Percentiles rank a stretch among this genome's conserved stretches.
These are phyloP conservation scores for Nineta flava DNA, from an alignment of 2,888 invertebrate species.

Conservation along the genomic window DNA sequence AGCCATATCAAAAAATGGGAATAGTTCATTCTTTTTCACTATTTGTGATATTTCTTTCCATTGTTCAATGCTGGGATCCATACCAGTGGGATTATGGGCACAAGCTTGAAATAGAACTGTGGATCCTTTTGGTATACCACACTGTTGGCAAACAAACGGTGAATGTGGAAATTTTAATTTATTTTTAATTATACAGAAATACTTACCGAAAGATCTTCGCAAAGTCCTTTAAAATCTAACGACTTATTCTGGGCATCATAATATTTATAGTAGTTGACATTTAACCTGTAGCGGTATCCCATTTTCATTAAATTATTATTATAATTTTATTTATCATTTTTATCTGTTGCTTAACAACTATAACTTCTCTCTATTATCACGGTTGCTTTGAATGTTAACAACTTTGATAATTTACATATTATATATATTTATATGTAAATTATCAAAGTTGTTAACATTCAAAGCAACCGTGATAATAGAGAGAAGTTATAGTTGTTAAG, in stretches of 20 bases:
- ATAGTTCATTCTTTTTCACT: slow-evolving; percentile 64
- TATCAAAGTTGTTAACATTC: no score
- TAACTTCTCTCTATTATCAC: no score
- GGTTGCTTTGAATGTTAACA: no score
- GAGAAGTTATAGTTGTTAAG: no score
- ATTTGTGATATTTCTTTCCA: slow-evolving; percentile 78
- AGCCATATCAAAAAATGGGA: slow-evolving; percentile 96
- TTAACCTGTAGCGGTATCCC: no score
- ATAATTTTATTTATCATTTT: no score
- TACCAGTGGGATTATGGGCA: slow-evolving; percentile 96
- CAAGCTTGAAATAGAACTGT: slow-evolving; percentile 90
- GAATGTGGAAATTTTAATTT: slow-evolving; percentile 46
- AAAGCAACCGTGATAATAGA: no score
- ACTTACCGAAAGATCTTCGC: slow-evolving; percentile 76
- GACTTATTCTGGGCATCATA: slow-evolving; percentile 88
- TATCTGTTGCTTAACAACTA: no score
- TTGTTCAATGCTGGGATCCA: slow-evolving; percentile 74
- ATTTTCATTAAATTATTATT: no score
- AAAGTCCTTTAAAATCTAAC: slow-evolving; percentile 76
- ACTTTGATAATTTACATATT: no score
- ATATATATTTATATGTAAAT: no score
- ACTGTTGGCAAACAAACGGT: slow-evolving; percentile 16
- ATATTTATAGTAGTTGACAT: slow-evolving; percentile 87
- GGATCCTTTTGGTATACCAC: slow-evolving; percentile 86
- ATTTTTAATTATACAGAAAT: not conserved